Evolutionary conservation across 2,888 invertebrate species (phyloP).

Genomic region (Polymixis flavicincta): DNA sequence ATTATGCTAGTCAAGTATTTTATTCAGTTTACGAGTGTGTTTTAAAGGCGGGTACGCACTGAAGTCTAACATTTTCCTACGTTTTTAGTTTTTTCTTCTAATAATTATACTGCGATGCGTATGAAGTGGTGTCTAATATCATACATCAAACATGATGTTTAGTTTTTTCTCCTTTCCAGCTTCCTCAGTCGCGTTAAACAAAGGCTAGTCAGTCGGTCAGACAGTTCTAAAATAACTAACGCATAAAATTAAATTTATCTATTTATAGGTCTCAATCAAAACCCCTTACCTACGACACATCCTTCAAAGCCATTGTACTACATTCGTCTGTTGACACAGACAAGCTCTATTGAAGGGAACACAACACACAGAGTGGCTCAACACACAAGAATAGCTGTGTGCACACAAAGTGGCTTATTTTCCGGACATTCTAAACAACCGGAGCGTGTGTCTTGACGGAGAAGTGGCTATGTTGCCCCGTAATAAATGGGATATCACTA

Average conservation of each 20-base stretch:
- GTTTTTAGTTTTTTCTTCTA: neutral
- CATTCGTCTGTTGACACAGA: neutral
- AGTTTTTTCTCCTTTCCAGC: neutral
- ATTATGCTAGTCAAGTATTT: constrained; percentile 48
- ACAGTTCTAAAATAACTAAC: neutral
- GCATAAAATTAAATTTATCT: neutral
- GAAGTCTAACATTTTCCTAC: neutral
- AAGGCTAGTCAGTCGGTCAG: no score
- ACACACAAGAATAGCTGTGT: constrained; percentile 27
- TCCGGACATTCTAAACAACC: constrained; percentile 36
- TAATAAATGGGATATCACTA: constrained; percentile 29
- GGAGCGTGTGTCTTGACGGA: constrained; percentile 19
- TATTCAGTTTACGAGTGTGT: constrained; percentile 49
- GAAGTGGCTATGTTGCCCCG: constrained; percentile 30
- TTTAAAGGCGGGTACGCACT: constrained; percentile 42
- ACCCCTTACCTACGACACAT: neutral
- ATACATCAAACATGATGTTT: neutral
- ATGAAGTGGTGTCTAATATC: neutral
- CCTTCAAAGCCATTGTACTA: constrained; percentile 1
- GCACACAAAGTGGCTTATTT: constrained; percentile 43
- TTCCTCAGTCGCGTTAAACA: no score
- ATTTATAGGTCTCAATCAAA: neutral
- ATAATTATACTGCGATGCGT: neutral
- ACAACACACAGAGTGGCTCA: constrained; percentile 21
- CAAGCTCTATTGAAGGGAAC: constrained; percentile 29